Base-by-base conservation (phyloP, 2,113 vertebrate genomes). In the Eurypyga helias region DNA sequence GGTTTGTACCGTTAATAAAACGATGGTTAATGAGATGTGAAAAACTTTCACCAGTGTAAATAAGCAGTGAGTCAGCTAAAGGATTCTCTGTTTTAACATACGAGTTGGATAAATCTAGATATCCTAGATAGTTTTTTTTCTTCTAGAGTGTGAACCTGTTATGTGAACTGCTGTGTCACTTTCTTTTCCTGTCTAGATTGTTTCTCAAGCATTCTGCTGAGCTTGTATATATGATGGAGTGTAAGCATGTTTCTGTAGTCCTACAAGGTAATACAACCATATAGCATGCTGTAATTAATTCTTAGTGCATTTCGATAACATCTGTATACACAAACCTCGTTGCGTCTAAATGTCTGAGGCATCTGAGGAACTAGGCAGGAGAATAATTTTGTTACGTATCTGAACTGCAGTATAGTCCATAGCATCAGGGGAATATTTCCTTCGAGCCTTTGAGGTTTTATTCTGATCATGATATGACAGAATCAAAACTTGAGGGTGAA, bases 191-290 rank as follows among this genome's bases (percentile, higher is more conserved):
- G 6, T 89, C 48, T 86, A 99, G 99, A 84, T 95, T 91, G 3
- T 99, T 99, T 94, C 98, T 99, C 67, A 99, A 98, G 91, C 98
- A 99, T 91, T 98, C 99, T n/a, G 98, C 98, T 84, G 99, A 99
- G 89, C 98, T 99, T 3, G 98, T 99, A 9, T 99, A 99, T 72
- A 89, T 98, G 87, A 95, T 99, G 96, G 99, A 99, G 72, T 99
- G 98, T 87, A 99, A 98, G 94, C 99, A 98, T 17, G 93, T 98
- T 45, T 99, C 99, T 23, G 99, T 99, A 61, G 96, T 99, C 94
- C 98, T 99, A 5, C 98, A 99, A 98, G 99, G 99, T 99, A 98
- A 96, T 41, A 25, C 66, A 54, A 29, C 80, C 61, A 3, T 36
- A 38, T 8, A 89, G n/a, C n/a, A 48, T 43, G 16, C 28, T 36